phyloP scores from a whole-genome alignment of 2,888 invertebrate genomes.

The Trimorus sp. region DNA sequence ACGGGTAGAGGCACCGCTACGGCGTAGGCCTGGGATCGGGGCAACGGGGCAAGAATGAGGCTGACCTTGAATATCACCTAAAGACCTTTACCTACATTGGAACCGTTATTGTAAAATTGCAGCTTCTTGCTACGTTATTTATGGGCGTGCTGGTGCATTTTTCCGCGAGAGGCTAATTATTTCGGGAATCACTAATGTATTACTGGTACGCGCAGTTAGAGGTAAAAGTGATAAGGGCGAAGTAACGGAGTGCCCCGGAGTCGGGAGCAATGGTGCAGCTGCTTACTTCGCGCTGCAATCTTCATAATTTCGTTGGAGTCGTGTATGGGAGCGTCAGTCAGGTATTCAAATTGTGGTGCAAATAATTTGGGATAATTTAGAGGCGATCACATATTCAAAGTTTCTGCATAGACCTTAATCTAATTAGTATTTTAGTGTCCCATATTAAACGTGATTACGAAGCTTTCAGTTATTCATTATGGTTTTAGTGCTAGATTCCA shows the following conservation, averaged over 20 bases:
- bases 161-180: constrained; percentile 25
- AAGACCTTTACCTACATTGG: constrained; percentile 46
- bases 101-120: constrained; percentile 55
- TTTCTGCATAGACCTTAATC: too few species aligned
- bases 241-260: constrained; percentile 31
- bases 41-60: constrained; percentile 20
- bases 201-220: constrained; percentile 31
- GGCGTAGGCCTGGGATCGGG: constrained; percentile 21
- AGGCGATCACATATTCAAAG: too few species aligned
- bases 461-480: too few species aligned
- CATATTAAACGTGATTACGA: too few species aligned
- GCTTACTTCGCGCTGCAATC: not conserved
- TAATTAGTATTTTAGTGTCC: too few species aligned
- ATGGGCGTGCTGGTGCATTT: constrained; percentile 26
- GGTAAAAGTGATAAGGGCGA: constrained; percentile 43
- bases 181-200: constrained; percentile 26
- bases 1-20: constrained; percentile 38
- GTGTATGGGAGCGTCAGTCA: too few species aligned
- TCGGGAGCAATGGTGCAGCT: not conserved
- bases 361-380: too few species aligned
- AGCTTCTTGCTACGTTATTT: constrained; percentile 34
- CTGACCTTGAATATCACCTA: constrained; percentile 47
- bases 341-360: too few species aligned
- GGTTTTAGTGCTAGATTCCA: too few species aligned
- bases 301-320: too few species aligned